A percentile compares a stretch with the other conserved stretches of the same genome.
Conservation (phyloP, 1,140 invertebrate species). For the Heliconius nattereri region DNA sequence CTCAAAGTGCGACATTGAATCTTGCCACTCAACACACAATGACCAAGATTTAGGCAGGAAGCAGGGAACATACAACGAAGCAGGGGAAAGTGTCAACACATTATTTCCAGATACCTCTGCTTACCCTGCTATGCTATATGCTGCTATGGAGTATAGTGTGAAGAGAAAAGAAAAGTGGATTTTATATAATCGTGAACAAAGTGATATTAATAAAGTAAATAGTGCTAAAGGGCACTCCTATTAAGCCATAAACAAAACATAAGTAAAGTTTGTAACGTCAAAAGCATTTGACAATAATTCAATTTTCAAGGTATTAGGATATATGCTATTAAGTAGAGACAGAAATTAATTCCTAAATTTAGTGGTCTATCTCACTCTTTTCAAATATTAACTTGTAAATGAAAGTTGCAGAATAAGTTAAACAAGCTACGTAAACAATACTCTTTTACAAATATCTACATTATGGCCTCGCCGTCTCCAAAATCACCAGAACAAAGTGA, state of each 20-base stretch:
- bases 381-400: background rate
- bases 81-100: too few species aligned
- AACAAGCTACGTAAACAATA: background rate
- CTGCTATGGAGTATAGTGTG: too few species aligned
- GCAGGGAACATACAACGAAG: too few species aligned
- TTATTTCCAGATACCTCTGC: too few species aligned
- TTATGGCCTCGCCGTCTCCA: constrained; percentile 88
- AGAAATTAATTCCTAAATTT: background rate
- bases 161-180: too few species aligned
- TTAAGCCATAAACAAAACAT: background rate
- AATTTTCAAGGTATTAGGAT: background rate
- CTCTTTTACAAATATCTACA: background rate
- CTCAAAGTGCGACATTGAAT: too few species aligned
- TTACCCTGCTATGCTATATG: too few species aligned
- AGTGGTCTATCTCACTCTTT: background rate
- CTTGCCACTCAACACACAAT: too few species aligned
- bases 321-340: background rate
- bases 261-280: background rate
- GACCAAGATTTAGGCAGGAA: too few species aligned
- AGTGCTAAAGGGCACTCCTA: background rate
- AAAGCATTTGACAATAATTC: background rate
- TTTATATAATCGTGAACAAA: too few species aligned
- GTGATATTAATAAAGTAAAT: background rate
- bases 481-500: constrained; percentile 91
- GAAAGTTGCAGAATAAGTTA: background rate